These are phyloP conservation scores for Carposina sasakii DNA, from an alignment of 1,140 invertebrate species.

Conservation along the genomic window DNA sequence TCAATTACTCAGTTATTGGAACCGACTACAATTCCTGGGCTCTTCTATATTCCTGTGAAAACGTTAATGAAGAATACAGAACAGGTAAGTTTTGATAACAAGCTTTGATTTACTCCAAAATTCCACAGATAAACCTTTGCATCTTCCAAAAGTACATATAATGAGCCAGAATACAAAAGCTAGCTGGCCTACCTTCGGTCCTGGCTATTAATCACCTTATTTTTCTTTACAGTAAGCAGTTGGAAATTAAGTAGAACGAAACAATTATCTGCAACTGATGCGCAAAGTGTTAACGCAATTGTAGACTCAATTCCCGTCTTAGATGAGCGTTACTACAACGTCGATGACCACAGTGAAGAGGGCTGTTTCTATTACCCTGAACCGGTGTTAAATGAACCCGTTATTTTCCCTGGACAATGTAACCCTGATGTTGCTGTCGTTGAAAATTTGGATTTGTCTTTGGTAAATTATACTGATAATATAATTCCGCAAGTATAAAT, in stretches of 20 bases:
- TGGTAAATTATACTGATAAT: no score
- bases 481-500: no score
- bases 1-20: constrained; percentile 36
- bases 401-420: background rate
- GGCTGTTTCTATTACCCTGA: constrained; percentile 12
- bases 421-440: background rate
- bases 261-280: constrained; percentile 15
- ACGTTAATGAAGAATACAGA: constrained; percentile 30
- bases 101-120: no score
- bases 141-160: no score
- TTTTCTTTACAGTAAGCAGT: constrained; percentile 35
- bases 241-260: constrained; percentile 55
- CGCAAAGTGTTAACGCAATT: constrained; percentile 20
- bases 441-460: background rate
- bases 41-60: constrained; percentile 39
- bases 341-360: constrained; percentile 24
- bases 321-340: constrained; percentile 34
- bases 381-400: background rate
- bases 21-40: constrained; percentile 41
- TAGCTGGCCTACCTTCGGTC: no score
- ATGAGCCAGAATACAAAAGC: no score
- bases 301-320: constrained; percentile 32
- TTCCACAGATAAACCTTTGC: no score
- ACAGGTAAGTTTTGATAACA: constrained; percentile 34
- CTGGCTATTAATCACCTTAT: no score